Conservation (phyloP, 2,797 vertebrate genomes). For the Podarcis lilfordi region DNA sequence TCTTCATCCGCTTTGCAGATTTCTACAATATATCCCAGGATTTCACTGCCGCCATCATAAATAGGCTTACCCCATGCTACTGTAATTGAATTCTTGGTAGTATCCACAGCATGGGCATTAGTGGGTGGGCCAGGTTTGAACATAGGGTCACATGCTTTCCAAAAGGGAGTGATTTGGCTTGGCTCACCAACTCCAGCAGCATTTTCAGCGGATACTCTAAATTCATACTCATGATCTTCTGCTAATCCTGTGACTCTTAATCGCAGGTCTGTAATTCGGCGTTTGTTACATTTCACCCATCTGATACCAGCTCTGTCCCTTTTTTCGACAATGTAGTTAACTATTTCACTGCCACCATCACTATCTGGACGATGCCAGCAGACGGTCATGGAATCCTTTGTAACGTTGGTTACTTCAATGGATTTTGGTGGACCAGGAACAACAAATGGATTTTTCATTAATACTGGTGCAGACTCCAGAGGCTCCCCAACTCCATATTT, state of each 20-base stretch:
- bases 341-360: conserved; percentile 94
- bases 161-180: conserved; percentile 90
- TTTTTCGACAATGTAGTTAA: conserved; percentile 93
- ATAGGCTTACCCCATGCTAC: conserved; percentile 94
- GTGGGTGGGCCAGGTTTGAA: conserved; percentile 95
- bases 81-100: conserved; percentile 89
- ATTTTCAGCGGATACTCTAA: conserved; percentile 96
- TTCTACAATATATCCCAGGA: conserved; percentile 95
- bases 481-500: conserved; percentile 90
- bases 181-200: conserved; percentile 91
- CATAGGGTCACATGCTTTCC: conserved; percentile 92
- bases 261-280: conserved; percentile 91
- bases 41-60: conserved; percentile 91
- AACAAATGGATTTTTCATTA: conserved; percentile 94
- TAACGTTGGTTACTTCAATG: conserved; percentile 91
- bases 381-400: conserved; percentile 94
- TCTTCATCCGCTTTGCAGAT: conserved; percentile 95
- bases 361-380: conserved; percentile 91
- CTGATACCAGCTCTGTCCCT: conserved; percentile 93
- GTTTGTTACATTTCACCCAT: conserved; percentile 97
- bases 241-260: conserved; percentile 91
- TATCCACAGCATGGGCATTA: conserved; percentile 89
- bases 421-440: conserved; percentile 90
- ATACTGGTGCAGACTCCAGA: conserved; percentile 85
- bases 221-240: conserved; percentile 96